Evolutionary conservation across 2,113 vertebrate species (phyloP).

Genomic region (Semicossyphus pulcher): DNA sequence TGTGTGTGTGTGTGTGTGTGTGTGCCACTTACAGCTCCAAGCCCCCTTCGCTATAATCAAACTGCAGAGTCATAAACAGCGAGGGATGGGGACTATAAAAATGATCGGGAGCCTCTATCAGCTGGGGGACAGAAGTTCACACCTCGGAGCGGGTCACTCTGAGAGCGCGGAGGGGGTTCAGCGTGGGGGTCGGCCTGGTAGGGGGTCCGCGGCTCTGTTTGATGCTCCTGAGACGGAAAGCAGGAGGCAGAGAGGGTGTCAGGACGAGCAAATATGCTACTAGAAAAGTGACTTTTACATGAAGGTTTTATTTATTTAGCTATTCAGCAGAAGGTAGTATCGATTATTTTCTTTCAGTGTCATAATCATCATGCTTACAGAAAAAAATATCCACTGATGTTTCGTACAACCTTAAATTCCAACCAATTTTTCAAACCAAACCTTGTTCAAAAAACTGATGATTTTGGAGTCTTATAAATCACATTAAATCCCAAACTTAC

Average conservation of each 20-base stretch:
- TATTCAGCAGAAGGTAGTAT: neutral
- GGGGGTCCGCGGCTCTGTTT: constrained; percentile 63
- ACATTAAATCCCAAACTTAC: no score
- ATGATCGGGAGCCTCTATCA: constrained; percentile 71
- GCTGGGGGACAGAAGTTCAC: constrained; percentile 67
- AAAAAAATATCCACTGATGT: no score
- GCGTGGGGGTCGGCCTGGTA: constrained; percentile 34
- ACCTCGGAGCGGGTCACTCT: constrained; percentile 64
- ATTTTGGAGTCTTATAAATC: no score
- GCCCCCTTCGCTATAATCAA: constrained; percentile 69
- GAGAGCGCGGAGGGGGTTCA: constrained; percentile 51
- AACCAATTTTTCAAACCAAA: no score
- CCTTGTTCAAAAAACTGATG: no score
- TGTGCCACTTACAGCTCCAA: constrained; percentile 47
- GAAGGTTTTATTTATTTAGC: neutral
- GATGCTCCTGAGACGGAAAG: constrained; percentile 67
- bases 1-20: constrained; percentile 40
- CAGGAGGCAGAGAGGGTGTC: constrained; percentile 39
- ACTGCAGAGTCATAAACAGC: constrained; percentile 74
- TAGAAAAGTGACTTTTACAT: neutral
- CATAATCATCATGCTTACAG: no score
- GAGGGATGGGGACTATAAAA: constrained; percentile 71
- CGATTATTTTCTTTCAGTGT: no score
- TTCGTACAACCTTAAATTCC: no score
- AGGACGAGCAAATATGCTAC: constrained; percentile 5